Evolutionary conservation across 2,888 invertebrate genomes (phyloP).

Genomic region (Euspilapteryx auroguttella): DNA sequence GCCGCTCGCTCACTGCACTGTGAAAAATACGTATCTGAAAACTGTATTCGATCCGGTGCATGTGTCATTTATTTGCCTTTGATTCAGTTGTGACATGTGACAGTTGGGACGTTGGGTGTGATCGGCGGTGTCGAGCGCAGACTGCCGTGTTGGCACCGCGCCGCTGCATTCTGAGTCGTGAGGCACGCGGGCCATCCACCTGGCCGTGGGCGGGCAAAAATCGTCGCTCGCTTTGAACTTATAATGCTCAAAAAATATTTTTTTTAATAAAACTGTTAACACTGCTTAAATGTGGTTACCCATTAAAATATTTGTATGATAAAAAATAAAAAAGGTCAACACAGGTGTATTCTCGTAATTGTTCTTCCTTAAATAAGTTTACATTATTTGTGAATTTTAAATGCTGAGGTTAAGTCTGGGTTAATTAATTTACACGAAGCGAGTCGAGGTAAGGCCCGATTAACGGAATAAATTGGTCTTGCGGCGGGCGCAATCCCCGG

Average conservation of each 20-base stretch:
- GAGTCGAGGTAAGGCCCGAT: constrained; percentile 35
- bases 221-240: constrained; percentile 24
- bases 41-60: constrained; percentile 2
- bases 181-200: constrained; percentile 22
- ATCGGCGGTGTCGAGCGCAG: constrained; percentile 17
- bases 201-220: constrained; percentile 31
- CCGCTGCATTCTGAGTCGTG: constrained; percentile 20
- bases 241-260: constrained; percentile 16
- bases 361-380: not conserved
- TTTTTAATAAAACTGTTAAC: no score
- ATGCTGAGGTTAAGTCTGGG: constrained; percentile 30
- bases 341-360: no score
- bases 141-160: constrained; percentile 22
- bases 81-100: constrained; percentile 15
- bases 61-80: constrained; percentile 6
- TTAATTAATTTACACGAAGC: constrained; percentile 48
- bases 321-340: no score
- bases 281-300: no score
- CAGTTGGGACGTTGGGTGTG: constrained; percentile 21
- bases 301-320: no score
- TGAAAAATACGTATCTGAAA: not conserved
- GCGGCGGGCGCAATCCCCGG: constrained; percentile 26
- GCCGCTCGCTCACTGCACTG: not conserved
- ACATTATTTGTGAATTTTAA: constrained; percentile 21
- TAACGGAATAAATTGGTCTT: constrained; percentile 51